A percentile compares a stretch with the other conserved stretches of the same genome.
Evolutionary conservation across 64 coral and sea anemone genomes (phyloP).

Genomic region (Stichodactyla helianthus): DNA sequence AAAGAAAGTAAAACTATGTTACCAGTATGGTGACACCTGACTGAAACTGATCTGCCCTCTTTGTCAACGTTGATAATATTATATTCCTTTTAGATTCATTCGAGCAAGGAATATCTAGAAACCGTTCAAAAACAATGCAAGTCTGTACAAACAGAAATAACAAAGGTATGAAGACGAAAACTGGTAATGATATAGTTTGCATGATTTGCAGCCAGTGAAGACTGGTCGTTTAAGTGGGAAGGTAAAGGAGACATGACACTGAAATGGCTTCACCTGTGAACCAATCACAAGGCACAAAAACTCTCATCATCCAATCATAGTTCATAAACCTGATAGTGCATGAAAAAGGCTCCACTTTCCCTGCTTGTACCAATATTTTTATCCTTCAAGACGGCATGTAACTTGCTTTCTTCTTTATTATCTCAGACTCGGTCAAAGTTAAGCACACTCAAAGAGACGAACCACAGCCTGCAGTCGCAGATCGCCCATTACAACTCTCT

Average conservation of each 20-base stretch:
- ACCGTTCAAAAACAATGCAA: slow-evolving; percentile 86
- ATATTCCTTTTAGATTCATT: slow-evolving; percentile 50
- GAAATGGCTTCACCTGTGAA: too few relatives aligned
- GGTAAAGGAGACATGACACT: neutral
- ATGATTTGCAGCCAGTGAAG: too few relatives aligned
- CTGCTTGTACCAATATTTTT: neutral
- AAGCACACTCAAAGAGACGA: slow-evolving; percentile 68
- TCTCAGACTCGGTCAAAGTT: slow-evolving; percentile 72
- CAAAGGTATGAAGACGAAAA: slow-evolving; percentile 12
- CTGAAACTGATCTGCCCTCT: too few relatives aligned
- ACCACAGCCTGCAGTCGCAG: slow-evolving; percentile 72
- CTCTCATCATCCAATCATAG: too few relatives aligned
- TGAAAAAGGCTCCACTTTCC: neutral
- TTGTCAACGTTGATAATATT: too few relatives aligned
- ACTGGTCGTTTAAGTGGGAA: neutral
- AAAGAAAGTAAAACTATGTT: too few relatives aligned
- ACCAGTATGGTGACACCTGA: too few relatives aligned
- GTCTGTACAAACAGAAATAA: slow-evolving; percentile 79
- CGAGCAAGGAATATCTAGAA: slow-evolving; percentile 82
- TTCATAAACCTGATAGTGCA: too few relatives aligned
- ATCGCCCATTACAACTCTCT: slow-evolving; percentile 84
- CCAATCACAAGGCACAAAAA: too few relatives aligned
- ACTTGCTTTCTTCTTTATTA: neutral
- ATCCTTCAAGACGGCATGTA: neutral
- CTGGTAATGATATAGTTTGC: too few relatives aligned